These are phyloP conservation scores for Eretmocerus hayati DNA, from an alignment of 2,888 invertebrate genomes.

Conservation along the genomic window DNA sequence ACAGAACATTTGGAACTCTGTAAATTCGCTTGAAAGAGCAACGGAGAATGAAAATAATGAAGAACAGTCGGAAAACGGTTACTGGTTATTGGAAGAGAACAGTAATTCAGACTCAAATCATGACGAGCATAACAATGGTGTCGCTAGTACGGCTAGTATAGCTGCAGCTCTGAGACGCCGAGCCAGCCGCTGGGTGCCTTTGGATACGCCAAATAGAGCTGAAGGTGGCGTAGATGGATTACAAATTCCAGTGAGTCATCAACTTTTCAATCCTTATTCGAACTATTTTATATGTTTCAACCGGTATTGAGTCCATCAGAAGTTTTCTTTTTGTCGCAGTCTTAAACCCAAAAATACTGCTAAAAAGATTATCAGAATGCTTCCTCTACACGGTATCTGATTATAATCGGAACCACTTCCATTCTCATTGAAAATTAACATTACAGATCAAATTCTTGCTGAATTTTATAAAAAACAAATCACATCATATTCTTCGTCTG, in stretches of 20 bases:
- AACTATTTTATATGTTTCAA: not conserved
- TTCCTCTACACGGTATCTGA: no score
- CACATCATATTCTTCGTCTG: no score
- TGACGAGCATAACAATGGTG: conserved; percentile 28
- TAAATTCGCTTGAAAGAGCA: no score
- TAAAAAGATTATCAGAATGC: no score
- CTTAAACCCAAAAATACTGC: no score
- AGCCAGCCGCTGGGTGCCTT: conserved; percentile 39
- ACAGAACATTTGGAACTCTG: not conserved
- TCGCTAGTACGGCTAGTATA: conserved; percentile 10
- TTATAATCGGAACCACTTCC: no score
- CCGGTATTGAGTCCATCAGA: no score
- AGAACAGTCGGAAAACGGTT: conserved; percentile 39
- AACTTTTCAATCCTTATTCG: no score
- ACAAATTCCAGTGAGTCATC: conserved; percentile 3
- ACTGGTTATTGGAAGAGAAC: conserved; percentile 41
- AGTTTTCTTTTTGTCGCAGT: no score
- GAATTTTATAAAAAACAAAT: no score
- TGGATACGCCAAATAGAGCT: conserved; percentile 29
- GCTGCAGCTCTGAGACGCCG: conserved; percentile 28
- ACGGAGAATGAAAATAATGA: conserved; percentile 25
- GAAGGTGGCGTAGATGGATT: conserved; percentile 17
- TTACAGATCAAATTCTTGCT: no score
- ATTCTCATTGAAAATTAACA: no score
- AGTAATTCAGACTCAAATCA: conserved; percentile 40